Conservation (phyloP, 2,888 invertebrate genomes). For the Hypomecis atomaria region DNA sequence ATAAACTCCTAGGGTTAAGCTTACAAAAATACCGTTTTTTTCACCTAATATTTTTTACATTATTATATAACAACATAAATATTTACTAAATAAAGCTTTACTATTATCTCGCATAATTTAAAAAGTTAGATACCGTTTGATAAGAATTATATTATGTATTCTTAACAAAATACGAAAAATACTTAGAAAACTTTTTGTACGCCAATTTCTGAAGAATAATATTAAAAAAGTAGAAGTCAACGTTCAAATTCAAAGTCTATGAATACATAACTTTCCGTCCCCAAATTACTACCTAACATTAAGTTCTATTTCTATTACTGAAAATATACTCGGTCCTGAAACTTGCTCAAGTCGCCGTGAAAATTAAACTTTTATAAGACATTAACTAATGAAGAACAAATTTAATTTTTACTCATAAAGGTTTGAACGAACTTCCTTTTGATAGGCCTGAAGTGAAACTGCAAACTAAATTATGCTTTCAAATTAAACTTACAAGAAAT, state of each 20-base stretch:
- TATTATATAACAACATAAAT: too few species aligned
- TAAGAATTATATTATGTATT: too few species aligned
- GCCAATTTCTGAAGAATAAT: background rate
- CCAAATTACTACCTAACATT: slow-evolving; percentile 11
- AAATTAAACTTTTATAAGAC: slow-evolving; percentile 55
- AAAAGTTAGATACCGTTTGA: too few species aligned
- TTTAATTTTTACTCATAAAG: slow-evolving; percentile 60
- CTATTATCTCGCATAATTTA: too few species aligned
- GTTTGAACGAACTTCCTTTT: slow-evolving; percentile 55
- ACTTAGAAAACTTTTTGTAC: background rate
- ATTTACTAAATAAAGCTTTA: too few species aligned
- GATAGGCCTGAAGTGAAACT: slow-evolving; percentile 51
- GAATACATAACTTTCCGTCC: slow-evolving; percentile 7
- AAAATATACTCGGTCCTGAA: slow-evolving; percentile 27
- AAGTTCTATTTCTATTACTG: slow-evolving; percentile 24
- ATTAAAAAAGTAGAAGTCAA: background rate
- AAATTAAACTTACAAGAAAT: slow-evolving; percentile 38
- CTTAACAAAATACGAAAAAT: background rate
- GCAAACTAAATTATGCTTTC: slow-evolving; percentile 57
- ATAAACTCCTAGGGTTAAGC: too few species aligned
- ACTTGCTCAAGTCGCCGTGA: slow-evolving; percentile 31
- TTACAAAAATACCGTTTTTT: too few species aligned
- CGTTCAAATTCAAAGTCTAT: background rate
- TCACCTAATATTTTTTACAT: too few species aligned
- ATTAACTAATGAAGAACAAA: slow-evolving; percentile 54